Evolutionary conservation across 2,888 invertebrate genomes (phyloP).

Genomic region (Andrena fulva): DNA sequence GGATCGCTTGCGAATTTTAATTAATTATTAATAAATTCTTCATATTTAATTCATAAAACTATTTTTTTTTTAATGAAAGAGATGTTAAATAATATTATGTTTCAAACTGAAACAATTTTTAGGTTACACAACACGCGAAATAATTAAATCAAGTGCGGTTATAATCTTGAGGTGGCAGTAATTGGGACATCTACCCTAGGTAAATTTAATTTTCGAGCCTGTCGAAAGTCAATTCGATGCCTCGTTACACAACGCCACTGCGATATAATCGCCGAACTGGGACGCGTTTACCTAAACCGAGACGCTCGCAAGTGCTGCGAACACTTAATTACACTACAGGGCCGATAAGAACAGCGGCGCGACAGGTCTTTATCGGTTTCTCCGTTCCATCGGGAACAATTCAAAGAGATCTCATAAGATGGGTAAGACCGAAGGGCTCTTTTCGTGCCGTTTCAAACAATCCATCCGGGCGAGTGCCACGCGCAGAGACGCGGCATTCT

Average conservation of each 20-base stretch:
- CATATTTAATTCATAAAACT: too few species aligned
- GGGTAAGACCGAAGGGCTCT: conserved; percentile 33
- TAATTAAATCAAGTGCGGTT: too few species aligned
- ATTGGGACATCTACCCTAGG: too few species aligned
- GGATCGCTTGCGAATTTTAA: too few species aligned
- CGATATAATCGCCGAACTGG: neutral
- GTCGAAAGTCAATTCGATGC: neutral
- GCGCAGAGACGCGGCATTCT: conserved; percentile 1
- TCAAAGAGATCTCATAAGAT: conserved; percentile 43
- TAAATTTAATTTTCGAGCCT: neutral
- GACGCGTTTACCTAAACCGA: neutral
- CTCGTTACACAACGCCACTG: neutral
- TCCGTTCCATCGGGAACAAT: conserved; percentile 8
- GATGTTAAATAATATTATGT: too few species aligned
- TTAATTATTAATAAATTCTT: too few species aligned
- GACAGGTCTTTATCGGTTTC: conserved; percentile 43
- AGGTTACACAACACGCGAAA: too few species aligned
- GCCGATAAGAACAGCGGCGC: conserved; percentile 9
- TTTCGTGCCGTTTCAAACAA: conserved; percentile 19
- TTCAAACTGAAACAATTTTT: too few species aligned
- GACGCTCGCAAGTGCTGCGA: neutral
- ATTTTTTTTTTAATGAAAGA: too few species aligned
- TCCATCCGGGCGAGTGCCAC: conserved; percentile 12
- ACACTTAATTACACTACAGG: conserved; percentile 10
- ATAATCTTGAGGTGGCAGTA: too few species aligned